Evolutionary conservation across 2,888 invertebrate species (phyloP).

Genomic region (Spodoptera picta): DNA sequence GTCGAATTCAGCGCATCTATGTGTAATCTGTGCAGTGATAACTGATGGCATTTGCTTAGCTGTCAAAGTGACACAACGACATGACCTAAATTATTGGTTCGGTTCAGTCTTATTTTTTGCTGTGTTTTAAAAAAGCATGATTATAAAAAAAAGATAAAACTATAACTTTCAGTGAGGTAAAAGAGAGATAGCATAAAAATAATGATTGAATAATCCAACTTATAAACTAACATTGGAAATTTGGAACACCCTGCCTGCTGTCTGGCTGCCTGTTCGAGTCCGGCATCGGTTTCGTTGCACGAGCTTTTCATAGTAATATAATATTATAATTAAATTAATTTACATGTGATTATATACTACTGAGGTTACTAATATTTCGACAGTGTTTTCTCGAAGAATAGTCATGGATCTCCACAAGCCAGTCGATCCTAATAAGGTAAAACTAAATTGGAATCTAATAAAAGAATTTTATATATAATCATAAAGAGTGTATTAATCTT

Average conservation of each 20-base stretch:
- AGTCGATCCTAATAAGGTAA: slow-evolving; percentile 85
- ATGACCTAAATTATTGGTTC: no score
- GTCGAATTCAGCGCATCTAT: no score
- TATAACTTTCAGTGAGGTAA: neutral
- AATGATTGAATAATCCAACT: neutral
- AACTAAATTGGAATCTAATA: slow-evolving; percentile 37
- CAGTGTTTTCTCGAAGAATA: slow-evolving; percentile 36
- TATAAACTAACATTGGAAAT: no score
- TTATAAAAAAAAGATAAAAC: slow-evolving; percentile 3
- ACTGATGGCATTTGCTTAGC: no score
- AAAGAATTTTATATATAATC: slow-evolving; percentile 26
- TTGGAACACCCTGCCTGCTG: no score
- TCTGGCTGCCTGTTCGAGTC: neutral
- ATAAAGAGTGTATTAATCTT: slow-evolving; percentile 32
- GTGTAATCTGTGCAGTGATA: no score
- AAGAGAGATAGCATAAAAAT: slow-evolving; percentile 18
- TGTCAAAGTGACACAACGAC: no score
- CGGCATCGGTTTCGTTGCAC: slow-evolving; percentile 32
- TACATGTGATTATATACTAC: slow-evolving; percentile 30
- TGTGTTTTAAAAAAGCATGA: slow-evolving; percentile 7
- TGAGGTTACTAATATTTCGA: slow-evolving; percentile 16
- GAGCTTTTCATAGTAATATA: slow-evolving; percentile 35
- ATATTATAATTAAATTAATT: slow-evolving; percentile 50
- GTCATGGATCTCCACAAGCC: slow-evolving; percentile 85
- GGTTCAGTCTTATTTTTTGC: neutral